A percentile compares a stretch with the other conserved stretches of the same genome.
phyloP scores from a whole-genome alignment of 2,888 invertebrate species.

The Xylota sylvarum region DNA sequence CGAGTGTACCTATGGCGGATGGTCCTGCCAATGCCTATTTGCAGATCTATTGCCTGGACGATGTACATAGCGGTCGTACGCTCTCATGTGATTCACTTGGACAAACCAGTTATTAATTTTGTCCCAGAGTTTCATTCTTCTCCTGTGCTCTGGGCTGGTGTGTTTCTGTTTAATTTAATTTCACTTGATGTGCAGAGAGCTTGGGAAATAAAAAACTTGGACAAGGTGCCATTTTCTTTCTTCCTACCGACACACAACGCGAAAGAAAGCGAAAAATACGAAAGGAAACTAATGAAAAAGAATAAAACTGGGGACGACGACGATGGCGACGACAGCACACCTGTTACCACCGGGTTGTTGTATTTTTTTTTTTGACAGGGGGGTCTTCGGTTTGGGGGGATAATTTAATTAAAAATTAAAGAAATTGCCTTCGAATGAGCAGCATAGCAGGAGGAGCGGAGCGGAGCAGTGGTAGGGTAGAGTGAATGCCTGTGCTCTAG shows the following conservation, averaged over 20 bases:
- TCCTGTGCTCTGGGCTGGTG: conserved; percentile 24
- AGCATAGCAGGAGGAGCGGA: neutral
- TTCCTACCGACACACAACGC: conserved; percentile 2
- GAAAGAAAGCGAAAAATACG: conserved; percentile 16
- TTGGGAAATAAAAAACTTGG: conserved; percentile 31
- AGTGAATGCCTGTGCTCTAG: conserved; percentile 31
- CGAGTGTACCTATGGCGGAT: conserved; percentile 32
- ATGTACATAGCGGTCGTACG: conserved; percentile 8
- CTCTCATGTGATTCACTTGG: conserved; percentile 42
- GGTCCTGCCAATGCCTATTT: conserved; percentile 49
- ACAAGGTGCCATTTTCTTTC: conserved; percentile 63
- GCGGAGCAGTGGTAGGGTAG: neutral
- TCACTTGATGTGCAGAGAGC: conserved; percentile 38
- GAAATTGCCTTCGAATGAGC: conserved; percentile 64
- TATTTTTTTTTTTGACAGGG: conserved; percentile 18
- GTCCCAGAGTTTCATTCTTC: conserved; percentile 31
- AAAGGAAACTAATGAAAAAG: conserved; percentile 58
- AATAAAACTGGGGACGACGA: conserved; percentile 50
- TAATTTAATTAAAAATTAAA: conserved; percentile 77
- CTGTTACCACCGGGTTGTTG: conserved; percentile 57
- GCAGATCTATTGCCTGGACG: conserved; percentile 64
- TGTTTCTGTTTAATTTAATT: conserved; percentile 70
- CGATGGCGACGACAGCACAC: conserved; percentile 59
- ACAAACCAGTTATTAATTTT: conserved; percentile 67
- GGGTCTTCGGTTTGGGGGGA: conserved; percentile 37